A percentile compares a stretch with the other conserved stretches of the same genome.
These are phyloP conservation scores for Hypomecis punctinalis DNA, from an alignment of 2,888 invertebrate species.

Conservation along the genomic window DNA sequence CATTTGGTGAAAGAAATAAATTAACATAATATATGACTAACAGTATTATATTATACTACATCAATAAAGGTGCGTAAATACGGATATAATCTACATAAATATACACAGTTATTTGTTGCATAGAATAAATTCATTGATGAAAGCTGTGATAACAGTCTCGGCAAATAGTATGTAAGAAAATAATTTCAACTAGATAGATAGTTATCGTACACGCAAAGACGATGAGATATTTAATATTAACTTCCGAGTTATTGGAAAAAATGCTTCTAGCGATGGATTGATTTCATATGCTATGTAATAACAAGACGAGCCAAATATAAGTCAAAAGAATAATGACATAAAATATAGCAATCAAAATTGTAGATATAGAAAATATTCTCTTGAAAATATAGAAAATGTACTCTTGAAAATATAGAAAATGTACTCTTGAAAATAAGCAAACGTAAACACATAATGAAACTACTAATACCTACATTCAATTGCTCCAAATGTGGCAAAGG, in stretches of 20 bases:
- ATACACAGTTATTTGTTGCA: neutral
- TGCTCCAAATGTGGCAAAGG: too few species aligned
- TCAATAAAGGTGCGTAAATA: neutral
- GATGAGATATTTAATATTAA: neutral
- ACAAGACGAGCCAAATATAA: too few species aligned
- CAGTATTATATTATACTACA: neutral
- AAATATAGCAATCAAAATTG: too few species aligned
- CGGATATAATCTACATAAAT: slow-evolving; percentile 8
- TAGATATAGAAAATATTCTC: too few species aligned
- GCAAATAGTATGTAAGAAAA: slow-evolving; percentile 1
- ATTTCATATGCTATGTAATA: too few species aligned
- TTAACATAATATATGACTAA: neutral
- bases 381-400: too few species aligned
- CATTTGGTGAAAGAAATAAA: too few species aligned
- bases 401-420: too few species aligned
- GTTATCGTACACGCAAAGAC: neutral
- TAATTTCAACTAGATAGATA: neutral
- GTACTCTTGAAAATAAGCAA: too few species aligned
- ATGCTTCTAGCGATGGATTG: neutral
- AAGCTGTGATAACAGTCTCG: slow-evolving; percentile 26
- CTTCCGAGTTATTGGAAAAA: neutral
- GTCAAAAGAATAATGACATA: too few species aligned
- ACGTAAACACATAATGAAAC: too few species aligned
- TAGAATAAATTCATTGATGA: slow-evolving; percentile 23
- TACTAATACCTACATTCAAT: too few species aligned